Evolutionary conservation across 1,140 invertebrate species (phyloP).

Genomic region (Neelides sp.): DNA sequence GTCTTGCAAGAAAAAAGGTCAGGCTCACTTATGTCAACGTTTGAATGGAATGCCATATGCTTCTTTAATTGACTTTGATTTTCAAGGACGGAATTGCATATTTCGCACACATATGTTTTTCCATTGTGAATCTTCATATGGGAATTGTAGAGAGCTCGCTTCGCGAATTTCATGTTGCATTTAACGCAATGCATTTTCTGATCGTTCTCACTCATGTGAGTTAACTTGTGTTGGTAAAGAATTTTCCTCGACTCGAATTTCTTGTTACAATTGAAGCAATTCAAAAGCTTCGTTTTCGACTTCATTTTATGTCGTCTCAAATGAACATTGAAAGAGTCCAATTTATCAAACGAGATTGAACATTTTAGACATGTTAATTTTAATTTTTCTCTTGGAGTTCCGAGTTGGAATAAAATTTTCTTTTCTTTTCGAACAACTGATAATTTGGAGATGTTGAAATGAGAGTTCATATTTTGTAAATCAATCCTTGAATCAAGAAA

Average conservation of each 20-base stretch:
- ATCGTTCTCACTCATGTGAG: not conserved
- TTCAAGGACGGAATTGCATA: not conserved
- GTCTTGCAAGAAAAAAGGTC: constrained; percentile 17
- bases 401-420: constrained; percentile 6
- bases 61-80: not conserved
- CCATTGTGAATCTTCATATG: not conserved
- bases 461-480: constrained; percentile 14
- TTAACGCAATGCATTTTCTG: constrained; percentile 5
- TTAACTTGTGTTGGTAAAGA: not conserved
- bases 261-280: not conserved
- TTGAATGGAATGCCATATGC: constrained; percentile 5
- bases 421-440: constrained; percentile 11
- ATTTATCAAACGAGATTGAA: constrained; percentile 7
- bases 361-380: not conserved
- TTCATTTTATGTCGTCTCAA: constrained; percentile 4
- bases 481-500: not conserved
- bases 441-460: constrained; percentile 20
- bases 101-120: not conserved
- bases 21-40: constrained; percentile 12
- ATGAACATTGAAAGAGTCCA: constrained; percentile 12
- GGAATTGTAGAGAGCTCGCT: too few relatives aligned
- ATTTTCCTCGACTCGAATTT: not conserved
- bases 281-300: not conserved
- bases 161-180: constrained; percentile 13
- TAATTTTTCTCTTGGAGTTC: not conserved